phyloP scores from a whole-genome alignment of 2,797 vertebrate species.

The Gymnopithys bicolor region DNA sequence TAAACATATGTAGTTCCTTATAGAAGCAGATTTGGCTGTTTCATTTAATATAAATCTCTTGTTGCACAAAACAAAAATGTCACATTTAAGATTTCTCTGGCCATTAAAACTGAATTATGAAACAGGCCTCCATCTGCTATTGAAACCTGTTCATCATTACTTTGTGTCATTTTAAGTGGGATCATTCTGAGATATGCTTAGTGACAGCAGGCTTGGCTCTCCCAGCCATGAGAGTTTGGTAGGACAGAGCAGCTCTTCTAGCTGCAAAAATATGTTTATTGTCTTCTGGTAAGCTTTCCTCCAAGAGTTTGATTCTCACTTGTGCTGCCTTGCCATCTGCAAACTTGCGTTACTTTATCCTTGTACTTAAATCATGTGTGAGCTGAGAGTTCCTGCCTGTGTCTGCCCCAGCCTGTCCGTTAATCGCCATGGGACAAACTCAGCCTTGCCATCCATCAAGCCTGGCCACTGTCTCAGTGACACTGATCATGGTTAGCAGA shows the following conservation, averaged over 20 bases:
- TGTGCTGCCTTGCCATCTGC: accelerated
- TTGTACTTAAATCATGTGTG: accelerated
- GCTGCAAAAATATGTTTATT: neutral
- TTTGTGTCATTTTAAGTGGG: constrained; percentile 32
- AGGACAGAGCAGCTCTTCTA: neutral
- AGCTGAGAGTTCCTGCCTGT: accelerated
- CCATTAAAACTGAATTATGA: constrained; percentile 37
- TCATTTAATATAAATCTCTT: neutral
- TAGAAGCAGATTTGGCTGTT: neutral
- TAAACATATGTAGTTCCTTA: constrained; percentile 26
- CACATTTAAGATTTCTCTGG: constrained; percentile 1
- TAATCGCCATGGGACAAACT: neutral
- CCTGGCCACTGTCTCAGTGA: neutral
- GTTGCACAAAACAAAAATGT: neutral
- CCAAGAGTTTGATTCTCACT: neutral
- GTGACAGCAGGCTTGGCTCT: neutral
- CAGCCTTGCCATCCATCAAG: neutral
- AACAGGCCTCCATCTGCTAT: constrained; percentile 28
- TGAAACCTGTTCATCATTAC: constrained; percentile 53
- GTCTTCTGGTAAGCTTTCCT: neutral
- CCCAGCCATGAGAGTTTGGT: neutral
- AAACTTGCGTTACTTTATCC: accelerated
- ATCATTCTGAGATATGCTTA: neutral
- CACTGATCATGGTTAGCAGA: neutral
- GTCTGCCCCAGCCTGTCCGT: accelerated